Percentiles rank a stretch among this genome's conserved stretches.
These are phyloP conservation scores for Bombus ignitus DNA, from an alignment of 1,140 invertebrate species.

Conservation along the genomic window DNA sequence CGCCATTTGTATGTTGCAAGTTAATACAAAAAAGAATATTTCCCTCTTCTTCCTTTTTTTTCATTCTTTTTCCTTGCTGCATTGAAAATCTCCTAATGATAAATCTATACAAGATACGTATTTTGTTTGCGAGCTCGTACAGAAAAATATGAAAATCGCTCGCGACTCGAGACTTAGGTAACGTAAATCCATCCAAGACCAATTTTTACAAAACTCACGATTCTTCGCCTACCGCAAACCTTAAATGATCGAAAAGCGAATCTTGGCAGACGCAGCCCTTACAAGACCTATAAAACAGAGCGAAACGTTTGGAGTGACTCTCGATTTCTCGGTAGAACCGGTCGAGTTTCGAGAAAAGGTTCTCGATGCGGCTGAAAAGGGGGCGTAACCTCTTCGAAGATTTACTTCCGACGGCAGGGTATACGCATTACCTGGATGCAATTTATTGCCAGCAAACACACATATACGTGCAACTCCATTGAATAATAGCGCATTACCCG, in stretches of 20 bases:
- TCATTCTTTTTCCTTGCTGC: too few relatives aligned
- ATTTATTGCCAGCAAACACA: conserved; percentile 2
- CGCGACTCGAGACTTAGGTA: too few relatives aligned
- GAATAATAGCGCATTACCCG: conserved; percentile 38
- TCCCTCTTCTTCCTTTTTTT: too few relatives aligned
- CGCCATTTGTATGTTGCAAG: too few relatives aligned
- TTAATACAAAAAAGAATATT: too few relatives aligned
- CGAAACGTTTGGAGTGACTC: not conserved
- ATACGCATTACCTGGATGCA: conserved; percentile 24
- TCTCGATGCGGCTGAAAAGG: conserved; percentile 12
- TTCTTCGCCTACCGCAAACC: too few relatives aligned
- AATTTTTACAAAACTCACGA: too few relatives aligned
- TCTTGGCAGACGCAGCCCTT: not conserved
- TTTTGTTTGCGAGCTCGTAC: too few relatives aligned
- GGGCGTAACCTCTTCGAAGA: conserved; percentile 30
- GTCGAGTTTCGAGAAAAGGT: conserved; percentile 13
- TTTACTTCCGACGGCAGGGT: conserved; percentile 49
- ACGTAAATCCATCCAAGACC: too few relatives aligned
- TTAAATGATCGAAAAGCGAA: not conserved
- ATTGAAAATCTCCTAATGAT: too few relatives aligned
- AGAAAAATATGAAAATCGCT: too few relatives aligned
- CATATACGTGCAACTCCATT: conserved; percentile 16
- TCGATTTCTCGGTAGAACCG: not conserved
- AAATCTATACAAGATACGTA: too few relatives aligned
- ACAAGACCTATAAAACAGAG: not conserved